These are phyloP conservation scores for Trialeurodes vaporariorum DNA, from an alignment of 1,140 invertebrate genomes.

Conservation along the genomic window DNA sequence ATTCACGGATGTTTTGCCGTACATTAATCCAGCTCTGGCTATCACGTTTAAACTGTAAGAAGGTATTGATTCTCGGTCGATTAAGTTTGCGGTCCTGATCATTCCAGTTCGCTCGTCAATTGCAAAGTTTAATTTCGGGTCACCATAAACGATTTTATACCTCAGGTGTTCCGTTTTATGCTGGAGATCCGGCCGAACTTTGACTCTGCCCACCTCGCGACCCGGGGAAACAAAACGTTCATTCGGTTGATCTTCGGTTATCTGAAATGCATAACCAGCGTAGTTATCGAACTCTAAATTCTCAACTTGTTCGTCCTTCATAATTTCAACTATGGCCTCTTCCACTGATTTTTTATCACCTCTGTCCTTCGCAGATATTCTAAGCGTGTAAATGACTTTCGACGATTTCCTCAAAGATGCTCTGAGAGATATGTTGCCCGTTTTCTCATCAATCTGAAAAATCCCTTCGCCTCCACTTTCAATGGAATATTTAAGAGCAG, in stretches of 20 bases:
- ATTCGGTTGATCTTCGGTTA: constrained; percentile 56
- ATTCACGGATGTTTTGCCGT: constrained; percentile 59
- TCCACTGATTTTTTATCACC: constrained; percentile 54
- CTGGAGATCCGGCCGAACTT: constrained; percentile 40
- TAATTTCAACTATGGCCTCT: constrained; percentile 69
- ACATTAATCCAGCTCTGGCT: constrained; percentile 53
- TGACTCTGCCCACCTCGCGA: constrained; percentile 63
- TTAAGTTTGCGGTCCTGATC: constrained; percentile 60
- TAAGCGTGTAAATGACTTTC: constrained; percentile 56
- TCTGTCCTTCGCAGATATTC: constrained; percentile 63
- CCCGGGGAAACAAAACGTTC: constrained; percentile 39
- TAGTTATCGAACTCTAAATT: constrained; percentile 56
- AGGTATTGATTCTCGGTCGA: constrained; percentile 72
- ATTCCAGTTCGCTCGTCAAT: constrained; percentile 66
- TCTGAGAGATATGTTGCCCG: constrained; percentile 56
- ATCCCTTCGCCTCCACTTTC: constrained; percentile 63
- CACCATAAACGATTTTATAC: constrained; percentile 76
- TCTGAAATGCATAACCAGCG: constrained; percentile 64
- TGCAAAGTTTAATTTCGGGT: constrained; percentile 60
- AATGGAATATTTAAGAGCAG: constrained; percentile 59
- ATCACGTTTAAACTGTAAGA: constrained; percentile 65
- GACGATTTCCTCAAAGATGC: constrained; percentile 45
- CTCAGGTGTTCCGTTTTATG: constrained; percentile 37
- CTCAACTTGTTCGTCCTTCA: constrained; percentile 55
- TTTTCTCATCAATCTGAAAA: constrained; percentile 62